Percentiles rank a stretch among this genome's conserved stretches.
phyloP scores from a whole-genome alignment of 1,140 invertebrate species.

The Megalonaias nervosa region DNA sequence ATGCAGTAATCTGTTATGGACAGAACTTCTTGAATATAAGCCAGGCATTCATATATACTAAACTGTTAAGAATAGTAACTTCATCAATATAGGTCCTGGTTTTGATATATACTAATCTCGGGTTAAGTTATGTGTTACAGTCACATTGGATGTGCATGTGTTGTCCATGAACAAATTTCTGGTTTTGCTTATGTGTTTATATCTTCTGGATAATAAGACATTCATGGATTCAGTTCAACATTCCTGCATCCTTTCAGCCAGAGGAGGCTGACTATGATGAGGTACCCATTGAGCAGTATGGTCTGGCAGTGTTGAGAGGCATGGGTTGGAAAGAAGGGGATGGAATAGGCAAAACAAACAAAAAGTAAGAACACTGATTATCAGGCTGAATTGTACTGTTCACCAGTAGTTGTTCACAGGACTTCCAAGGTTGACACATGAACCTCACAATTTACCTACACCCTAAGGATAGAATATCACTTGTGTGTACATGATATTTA shows the following conservation, averaged over 20 bases:
- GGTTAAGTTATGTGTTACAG: background rate
- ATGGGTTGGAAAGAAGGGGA: conserved; percentile 92
- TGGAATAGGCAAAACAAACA: conserved; percentile 78
- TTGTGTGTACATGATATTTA: no score
- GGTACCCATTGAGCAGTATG: conserved; percentile 90
- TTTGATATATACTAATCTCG: background rate
- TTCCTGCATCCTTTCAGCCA: conserved; percentile 43
- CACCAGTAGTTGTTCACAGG: conserved; percentile 37
- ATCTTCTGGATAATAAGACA: background rate
- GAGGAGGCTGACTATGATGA: conserved; percentile 85
- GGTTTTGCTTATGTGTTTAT: no score
- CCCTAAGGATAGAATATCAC: background rate
- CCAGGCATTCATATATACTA: background rate
- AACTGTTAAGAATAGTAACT: no score
- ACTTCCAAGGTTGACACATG: background rate
- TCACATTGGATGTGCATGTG: background rate
- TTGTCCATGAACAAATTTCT: no score
- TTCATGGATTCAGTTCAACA: background rate
- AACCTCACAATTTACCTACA: background rate
- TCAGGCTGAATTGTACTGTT: no score
- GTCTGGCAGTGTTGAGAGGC: conserved; percentile 91
- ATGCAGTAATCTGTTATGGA: no score
- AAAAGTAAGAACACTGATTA: conserved; percentile 46
- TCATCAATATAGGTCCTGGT: no score
- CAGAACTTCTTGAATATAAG: background rate